phyloP scores from a whole-genome alignment of 2,888 invertebrate genomes.

The Zaprionus lineosus region DNA sequence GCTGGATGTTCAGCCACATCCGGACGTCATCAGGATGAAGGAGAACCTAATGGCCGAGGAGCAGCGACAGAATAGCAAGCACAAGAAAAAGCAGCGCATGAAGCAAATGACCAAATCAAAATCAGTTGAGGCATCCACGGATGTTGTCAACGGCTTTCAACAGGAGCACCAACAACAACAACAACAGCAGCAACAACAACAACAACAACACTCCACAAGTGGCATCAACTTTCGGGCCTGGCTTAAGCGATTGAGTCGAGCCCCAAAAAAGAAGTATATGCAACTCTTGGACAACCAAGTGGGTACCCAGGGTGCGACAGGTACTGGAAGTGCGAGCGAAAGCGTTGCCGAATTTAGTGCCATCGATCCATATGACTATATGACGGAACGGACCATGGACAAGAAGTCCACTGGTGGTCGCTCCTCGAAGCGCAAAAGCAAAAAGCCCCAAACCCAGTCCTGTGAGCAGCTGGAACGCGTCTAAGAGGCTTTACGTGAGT shows the following conservation, averaged over 20 bases:
- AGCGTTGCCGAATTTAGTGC: conserved; percentile 61
- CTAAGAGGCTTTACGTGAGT: conserved; percentile 14
- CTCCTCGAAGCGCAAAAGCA: conserved; percentile 53
- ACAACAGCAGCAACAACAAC: conserved; percentile 26
- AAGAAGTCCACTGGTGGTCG: conserved; percentile 12
- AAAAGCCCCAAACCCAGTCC: conserved; percentile 77
- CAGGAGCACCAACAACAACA: conserved; percentile 39
- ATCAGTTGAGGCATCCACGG: conserved; percentile 42
- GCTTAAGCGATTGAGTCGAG: conserved; percentile 65
- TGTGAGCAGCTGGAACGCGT: conserved; percentile 79
- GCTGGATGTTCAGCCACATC: conserved; percentile 80
- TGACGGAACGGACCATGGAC: conserved; percentile 19
- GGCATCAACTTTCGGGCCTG: conserved; percentile 42
- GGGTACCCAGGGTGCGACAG: not conserved
- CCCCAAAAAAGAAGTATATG: conserved; percentile 78
- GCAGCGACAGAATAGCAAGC: conserved; percentile 57
- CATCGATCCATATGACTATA: conserved; percentile 62
- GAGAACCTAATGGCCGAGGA: conserved; percentile 58
- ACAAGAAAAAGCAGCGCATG: conserved; percentile 45
- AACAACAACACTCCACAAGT: conserved; percentile 50
- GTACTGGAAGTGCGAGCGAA: conserved; percentile 17
- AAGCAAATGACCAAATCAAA: conserved; percentile 57
- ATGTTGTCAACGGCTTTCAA: no score
- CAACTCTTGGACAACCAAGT: conserved; percentile 62
- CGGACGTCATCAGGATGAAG: conserved; percentile 80